Base-by-base conservation (phyloP, 1,140 invertebrate genomes). In the Holcopasites calliopsidis region DNA sequence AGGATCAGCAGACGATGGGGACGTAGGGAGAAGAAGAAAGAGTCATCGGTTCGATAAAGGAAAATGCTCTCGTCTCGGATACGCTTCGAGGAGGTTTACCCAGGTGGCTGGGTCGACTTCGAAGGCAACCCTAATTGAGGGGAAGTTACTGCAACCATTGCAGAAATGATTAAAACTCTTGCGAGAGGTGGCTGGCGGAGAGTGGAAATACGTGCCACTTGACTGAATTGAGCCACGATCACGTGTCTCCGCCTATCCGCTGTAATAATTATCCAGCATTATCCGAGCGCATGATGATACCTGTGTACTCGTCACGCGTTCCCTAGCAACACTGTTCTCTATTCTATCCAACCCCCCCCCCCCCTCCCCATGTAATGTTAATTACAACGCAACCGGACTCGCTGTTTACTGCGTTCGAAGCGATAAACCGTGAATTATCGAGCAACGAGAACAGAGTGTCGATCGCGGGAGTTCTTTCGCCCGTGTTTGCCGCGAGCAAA, bases 251-350 rank as follows among this genome's bases (percentile, higher is more conserved):
- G 71, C 65, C 80, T 84, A 79, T 73, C 55, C 77, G 52, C 66
- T 68, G 62, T 70, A 74, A 83, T 86, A 86, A 88, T 87, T 87
- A 85, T 82, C 80, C 74, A 58, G 65, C 57, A 88, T 88, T 87
- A 85, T 73, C 50, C n/a, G n/a, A n/a, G 26, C 4, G 76, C 50
- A 52, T 38, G 54, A 79, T 78, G 61, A 70, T 82, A 84, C 69
- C 73, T n/a, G n/a, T 74, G 65, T 77, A 61, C 49, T 77, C 78
- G 72, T 75, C 69, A 77, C 77, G 76, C 73, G 64, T 50, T 75
- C 75, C 58, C 65, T 60, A 64, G 73, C 42, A 61, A 80, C 65
- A 68, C 64, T 50, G 50, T 62, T 69, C 65, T 55, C 62, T 71
- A 16, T 60, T 72, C 66, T 55, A 54, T 5, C 4, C 11, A 10